phyloP scores from a whole-genome alignment of 2,888 invertebrate genomes.

The Osmoderma eremita region DNA sequence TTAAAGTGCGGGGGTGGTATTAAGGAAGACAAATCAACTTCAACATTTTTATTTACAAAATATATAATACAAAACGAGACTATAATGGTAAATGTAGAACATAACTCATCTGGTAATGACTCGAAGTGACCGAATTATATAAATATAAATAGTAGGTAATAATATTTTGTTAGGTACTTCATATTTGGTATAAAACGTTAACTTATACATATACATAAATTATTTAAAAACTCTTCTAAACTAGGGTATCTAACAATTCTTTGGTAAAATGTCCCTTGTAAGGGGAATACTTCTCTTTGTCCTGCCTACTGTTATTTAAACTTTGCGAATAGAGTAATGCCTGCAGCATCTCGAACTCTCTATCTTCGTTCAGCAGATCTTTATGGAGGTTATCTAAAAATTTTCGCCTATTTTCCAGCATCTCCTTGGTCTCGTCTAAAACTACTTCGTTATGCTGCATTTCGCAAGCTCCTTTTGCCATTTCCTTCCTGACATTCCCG shows the following conservation, averaged over 20 bases:
- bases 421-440: constrained; percentile 61
- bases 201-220: constrained; percentile 37
- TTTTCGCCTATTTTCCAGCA: constrained; percentile 55
- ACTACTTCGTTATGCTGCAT: constrained; percentile 64
- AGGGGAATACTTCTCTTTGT: constrained; percentile 49
- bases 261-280: constrained; percentile 61
- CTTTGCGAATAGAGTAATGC: constrained; percentile 58
- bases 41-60: constrained; percentile 44
- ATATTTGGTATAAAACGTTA: constrained; percentile 63
- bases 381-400: constrained; percentile 59
- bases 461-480: constrained; percentile 63
- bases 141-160: constrained; percentile 39
- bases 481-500: constrained; percentile 58
- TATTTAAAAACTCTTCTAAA: constrained; percentile 52
- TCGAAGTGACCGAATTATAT: constrained; percentile 22
- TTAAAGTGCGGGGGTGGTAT: too few species aligned
- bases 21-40: constrained; percentile 23
- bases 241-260: constrained; percentile 65
- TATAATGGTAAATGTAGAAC: constrained; percentile 38
- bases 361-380: constrained; percentile 60
- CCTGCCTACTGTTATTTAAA: constrained; percentile 41
- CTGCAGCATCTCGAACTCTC: constrained; percentile 62
- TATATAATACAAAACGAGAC: constrained; percentile 38
- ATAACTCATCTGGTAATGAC: constrained; percentile 36
- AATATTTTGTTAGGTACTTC: constrained; percentile 60